Evolutionary conservation across 1,140 invertebrate genomes (phyloP).

Genomic region (Macrocentrus cingulum): DNA sequence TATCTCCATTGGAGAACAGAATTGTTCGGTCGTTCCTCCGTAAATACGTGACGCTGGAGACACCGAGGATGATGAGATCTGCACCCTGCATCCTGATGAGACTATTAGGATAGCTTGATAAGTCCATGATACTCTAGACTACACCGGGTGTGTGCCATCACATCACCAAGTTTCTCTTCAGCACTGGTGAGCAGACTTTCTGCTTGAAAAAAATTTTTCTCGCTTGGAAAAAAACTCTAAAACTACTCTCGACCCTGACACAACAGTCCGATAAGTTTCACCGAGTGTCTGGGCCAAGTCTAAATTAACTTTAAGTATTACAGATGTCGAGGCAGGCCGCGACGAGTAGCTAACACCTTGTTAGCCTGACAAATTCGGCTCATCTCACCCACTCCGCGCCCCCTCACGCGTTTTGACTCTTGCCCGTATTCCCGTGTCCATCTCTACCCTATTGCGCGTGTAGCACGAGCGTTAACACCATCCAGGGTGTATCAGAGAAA

Average conservation of each 20-base stretch:
- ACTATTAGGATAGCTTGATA: constrained; percentile 58
- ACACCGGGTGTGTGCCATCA: constrained; percentile 39
- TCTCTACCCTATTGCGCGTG: constrained; percentile 4
- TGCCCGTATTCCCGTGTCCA: background rate
- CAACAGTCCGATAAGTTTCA: background rate
- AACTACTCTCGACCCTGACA: no score
- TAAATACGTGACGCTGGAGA: constrained; percentile 37
- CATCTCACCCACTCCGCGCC: constrained; percentile 33
- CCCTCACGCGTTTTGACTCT: constrained; percentile 7
- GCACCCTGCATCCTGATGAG: constrained; percentile 57
- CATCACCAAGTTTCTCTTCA: constrained; percentile 33
- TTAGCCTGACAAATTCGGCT: constrained; percentile 53
- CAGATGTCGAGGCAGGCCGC: constrained; percentile 49
- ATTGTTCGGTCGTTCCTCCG: constrained; percentile 43
- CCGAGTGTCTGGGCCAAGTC: background rate
- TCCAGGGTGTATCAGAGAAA: constrained; percentile 28
- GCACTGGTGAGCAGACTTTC: no score
- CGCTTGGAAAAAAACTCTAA: no score
- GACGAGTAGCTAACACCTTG: constrained; percentile 52
- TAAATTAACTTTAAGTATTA: constrained; percentile 54
- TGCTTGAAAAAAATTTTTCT: no score
- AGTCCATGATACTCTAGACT: constrained; percentile 55
- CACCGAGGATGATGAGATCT: constrained; percentile 53
- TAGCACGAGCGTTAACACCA: constrained; percentile 12
- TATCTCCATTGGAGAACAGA: constrained; percentile 43